These are phyloP conservation scores for Notarius quadriscutis DNA, from an alignment of 2,113 vertebrate species.

Conservation along the genomic window DNA sequence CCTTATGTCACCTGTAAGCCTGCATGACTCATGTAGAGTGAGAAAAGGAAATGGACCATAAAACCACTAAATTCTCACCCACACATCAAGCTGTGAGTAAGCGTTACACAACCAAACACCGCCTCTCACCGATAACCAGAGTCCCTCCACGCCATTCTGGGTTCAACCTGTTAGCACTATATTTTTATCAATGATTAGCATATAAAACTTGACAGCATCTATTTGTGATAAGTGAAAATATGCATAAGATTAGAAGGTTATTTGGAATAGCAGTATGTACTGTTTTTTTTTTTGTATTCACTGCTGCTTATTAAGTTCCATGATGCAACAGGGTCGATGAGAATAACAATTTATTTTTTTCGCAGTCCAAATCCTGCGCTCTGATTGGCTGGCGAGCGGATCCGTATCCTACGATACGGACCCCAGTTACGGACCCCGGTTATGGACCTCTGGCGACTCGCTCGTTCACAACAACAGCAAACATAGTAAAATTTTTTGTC, in stretches of 20 bases:
- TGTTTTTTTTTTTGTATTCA: neutral
- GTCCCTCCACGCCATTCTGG: neutral
- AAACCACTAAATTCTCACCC: slow-evolving; percentile 23
- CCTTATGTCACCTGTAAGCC: slow-evolving; percentile 15
- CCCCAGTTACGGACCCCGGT: too few species aligned
- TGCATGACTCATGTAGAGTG: neutral
- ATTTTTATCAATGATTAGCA: neutral
- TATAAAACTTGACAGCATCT: neutral
- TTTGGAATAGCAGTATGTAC: neutral
- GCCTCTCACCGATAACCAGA: slow-evolving; percentile 21
- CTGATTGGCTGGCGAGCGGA: too few species aligned
- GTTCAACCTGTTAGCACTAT: slow-evolving; percentile 5
- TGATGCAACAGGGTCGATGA: neutral
- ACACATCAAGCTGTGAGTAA: slow-evolving; percentile 46
- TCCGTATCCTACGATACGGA: too few species aligned
- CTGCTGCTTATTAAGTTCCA: neutral
- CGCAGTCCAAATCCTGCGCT: too few species aligned
- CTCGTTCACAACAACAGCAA: too few species aligned
- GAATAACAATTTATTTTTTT: neutral
- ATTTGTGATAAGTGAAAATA: neutral
- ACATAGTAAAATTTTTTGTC: too few species aligned
- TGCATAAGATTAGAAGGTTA: neutral
- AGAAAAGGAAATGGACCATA: slow-evolving; percentile 15
- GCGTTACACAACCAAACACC: slow-evolving; percentile 41
- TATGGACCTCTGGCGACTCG: too few species aligned